Conservation (phyloP, 2,888 invertebrate genomes). For the Andrena dorsata region DNA sequence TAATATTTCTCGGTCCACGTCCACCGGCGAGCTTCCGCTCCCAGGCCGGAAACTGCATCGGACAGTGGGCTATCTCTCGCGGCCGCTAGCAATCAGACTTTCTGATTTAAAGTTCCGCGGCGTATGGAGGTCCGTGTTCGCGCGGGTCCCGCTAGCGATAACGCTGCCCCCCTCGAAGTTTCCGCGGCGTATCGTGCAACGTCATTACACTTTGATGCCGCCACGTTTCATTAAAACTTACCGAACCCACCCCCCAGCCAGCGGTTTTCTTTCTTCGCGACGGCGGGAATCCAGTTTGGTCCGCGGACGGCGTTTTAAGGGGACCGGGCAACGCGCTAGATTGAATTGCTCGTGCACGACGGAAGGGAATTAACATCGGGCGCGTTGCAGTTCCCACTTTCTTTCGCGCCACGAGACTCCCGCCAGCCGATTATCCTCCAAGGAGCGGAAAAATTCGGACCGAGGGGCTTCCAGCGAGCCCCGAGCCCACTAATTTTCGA, state of each 20-base stretch:
- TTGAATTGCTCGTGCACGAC: constrained; percentile 24
- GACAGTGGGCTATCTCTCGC: constrained; percentile 53
- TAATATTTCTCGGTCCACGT: constrained; percentile 4
- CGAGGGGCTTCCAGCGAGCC: too few species aligned
- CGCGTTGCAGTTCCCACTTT: too few species aligned
- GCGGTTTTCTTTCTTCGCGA: constrained; percentile 37
- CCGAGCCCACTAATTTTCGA: too few species aligned
- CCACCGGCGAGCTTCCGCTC: background rate
- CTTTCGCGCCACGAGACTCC: too few species aligned
- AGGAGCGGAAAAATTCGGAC: too few species aligned
- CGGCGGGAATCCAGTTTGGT: constrained; percentile 33
- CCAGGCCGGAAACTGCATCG: constrained; percentile 51
- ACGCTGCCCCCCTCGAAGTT: constrained; percentile 58
- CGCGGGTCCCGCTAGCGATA: constrained; percentile 52
- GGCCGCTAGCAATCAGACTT: constrained; percentile 51
- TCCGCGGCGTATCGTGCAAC: constrained; percentile 48
- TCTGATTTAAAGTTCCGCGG: constrained; percentile 68
- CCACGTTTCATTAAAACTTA: constrained; percentile 70
- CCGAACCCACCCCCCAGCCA: constrained; percentile 16
- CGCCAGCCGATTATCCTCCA: too few species aligned
- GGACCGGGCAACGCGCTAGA: background rate
- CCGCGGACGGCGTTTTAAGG: constrained; percentile 25
- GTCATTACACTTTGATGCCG: constrained; percentile 52
- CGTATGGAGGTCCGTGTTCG: constrained; percentile 22
- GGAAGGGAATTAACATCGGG: constrained; percentile 25